Base-by-base conservation (phyloP, 1,140 invertebrate genomes). In the Formica selysi region DNA sequence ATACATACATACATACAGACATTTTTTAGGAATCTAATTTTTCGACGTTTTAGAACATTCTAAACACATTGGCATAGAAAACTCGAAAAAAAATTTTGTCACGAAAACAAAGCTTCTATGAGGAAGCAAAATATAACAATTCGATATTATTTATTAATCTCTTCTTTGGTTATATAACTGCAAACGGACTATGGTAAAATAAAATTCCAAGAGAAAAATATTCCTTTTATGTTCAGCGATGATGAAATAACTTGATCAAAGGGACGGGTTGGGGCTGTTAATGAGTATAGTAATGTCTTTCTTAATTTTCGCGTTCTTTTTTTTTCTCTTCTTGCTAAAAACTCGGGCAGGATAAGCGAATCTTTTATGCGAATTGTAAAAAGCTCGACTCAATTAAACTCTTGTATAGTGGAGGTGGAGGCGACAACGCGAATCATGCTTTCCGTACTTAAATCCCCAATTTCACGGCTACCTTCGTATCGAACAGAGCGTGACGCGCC, bases 381-480 rank as follows among this genome's bases (percentile, higher is more conserved):
- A 86, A 85, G 85, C 48, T 22, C 36, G 70, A 65, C 61, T 89
- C 89, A 85, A 90, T 91, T 89, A 91, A 90, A 91, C 70, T 74
- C 73, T 76, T 44, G 79, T 87, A 83, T 22, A 74, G 38, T 38
- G 38, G 26, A 22, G 38, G 38, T 41, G 57, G 38, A 51, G 85
- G 51, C 59, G 71, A 67, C 59, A 89, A 67, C 57, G 67, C 68
- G 62, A 86, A 76, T 78, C 57, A 68, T 68, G 51, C 64, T 74
- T 76, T 79, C 78, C 62, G 32, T 68, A 41, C 88, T 68, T 64
- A 85, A 87, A 91, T 89, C 70, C 57, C 36, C 87, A 89, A 91
- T 91, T 91, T 91, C 88, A 84, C 90, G 89, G 74, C 65, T 87
- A 86, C 86, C 85, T 87, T 90, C 84, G 38, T 84, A 80, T 78